Evolutionary conservation across 64 coral and sea anemone species (phyloP), one percentile per base, ranked within the genome.

Genomic region (Pocillopora verrucosa): DNA sequence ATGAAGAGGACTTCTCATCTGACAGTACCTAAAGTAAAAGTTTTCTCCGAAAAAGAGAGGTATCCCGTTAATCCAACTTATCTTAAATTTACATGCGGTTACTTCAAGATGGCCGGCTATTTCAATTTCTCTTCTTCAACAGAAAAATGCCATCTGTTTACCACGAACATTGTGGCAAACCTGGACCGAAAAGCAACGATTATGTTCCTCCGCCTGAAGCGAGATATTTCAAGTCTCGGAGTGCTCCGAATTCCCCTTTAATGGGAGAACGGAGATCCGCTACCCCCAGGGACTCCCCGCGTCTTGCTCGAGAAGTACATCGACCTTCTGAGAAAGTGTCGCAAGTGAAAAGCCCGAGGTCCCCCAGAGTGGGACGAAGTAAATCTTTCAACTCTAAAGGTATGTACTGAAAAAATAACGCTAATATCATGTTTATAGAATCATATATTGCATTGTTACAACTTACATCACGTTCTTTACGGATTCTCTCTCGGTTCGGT

Each of bases 101-200:
- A 65, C 61, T 20, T 26, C 15, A 20, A 65, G 61, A 75, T 75
- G 26, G 26, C 73, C 34, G 34, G 36, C 25, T 14, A 37, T 36
- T 19, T 67, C 22, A 1, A 22, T 65, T 65, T 36, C 24, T 35
- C 57, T 85, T 58, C 22, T 51, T 91, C 80, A 60, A 90, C 91
- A 96, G 94, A 36, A 96, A 92, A 90, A 96, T 96, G 94, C 94
- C 94, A 16, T 92, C 96, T 2, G 74, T 92, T 4, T 98, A 98
- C 80, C 96, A 98, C 41, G 96, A 98, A n/a, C 74, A 95, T 34
- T 98, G 96, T 58, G 88, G 93, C 22, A 98, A 98, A 57, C 96
- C 96, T 22, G 96, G 96, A 13, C 97, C 97, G 1, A 95, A 86
- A 65, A 99, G 97, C 77, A 93, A 86, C 41, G 94, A 90, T 5